These are phyloP conservation scores for Numida meleagris DNA, from an alignment of 2,113 vertebrate genomes.

Conservation along the genomic window DNA sequence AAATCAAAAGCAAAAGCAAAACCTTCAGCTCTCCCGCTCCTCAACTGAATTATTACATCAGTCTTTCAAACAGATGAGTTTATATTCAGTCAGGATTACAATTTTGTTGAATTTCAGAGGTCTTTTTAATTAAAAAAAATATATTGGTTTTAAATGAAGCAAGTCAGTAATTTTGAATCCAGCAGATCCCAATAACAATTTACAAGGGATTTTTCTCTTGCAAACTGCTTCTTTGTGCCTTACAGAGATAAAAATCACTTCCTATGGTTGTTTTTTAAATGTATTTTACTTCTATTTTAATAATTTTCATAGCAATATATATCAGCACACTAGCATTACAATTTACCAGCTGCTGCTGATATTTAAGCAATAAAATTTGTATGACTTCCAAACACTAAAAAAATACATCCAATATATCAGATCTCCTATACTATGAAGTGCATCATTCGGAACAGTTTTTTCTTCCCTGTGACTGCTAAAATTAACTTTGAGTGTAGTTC, in stretches of 20 bases:
- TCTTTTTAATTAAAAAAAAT: not conserved
- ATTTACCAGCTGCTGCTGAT: not conserved
- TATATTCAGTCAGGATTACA: not conserved
- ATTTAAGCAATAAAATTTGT: slow-evolving; percentile 6
- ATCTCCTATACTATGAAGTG: not conserved
- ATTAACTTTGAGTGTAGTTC: not conserved
- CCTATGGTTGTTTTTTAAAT: accelerated
- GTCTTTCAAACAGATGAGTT: not conserved
- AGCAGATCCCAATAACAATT: not conserved
- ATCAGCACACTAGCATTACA: not conserved
- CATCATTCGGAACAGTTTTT: not conserved
- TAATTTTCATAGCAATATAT: not conserved
- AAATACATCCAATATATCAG: not conserved
- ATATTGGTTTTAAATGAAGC: not conserved
- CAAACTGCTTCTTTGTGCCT: not conserved
- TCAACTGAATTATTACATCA: not conserved
- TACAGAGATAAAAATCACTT: not conserved
- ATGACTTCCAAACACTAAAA: not conserved
- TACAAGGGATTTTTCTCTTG: not conserved
- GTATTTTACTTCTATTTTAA: not conserved
- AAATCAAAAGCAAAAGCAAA: not conserved
- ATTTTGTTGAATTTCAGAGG: not conserved
- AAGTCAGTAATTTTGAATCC: not conserved
- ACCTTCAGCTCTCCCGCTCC: not conserved
- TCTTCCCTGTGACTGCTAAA: not conserved